Percentiles rank a stretch among this genome's conserved stretches.
phyloP scores from a whole-genome alignment of 2,888 invertebrate species.

The Scaptomyza flava region DNA sequence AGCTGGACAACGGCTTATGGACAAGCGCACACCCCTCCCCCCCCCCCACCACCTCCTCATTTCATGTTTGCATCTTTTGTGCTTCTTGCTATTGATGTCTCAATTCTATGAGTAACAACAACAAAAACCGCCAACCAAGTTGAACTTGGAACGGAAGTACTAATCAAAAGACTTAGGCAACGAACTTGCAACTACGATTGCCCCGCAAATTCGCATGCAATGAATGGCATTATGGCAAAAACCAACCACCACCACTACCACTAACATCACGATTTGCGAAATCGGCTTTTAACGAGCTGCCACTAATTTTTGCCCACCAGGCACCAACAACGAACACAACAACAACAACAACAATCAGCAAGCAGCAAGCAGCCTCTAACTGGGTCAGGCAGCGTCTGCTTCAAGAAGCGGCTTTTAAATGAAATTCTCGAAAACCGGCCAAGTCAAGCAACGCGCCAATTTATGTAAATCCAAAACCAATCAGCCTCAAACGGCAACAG shows the following conservation, averaged over 20 bases:
- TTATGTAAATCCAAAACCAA: conserved; percentile 76
- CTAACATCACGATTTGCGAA: conserved; percentile 54
- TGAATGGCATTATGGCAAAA: conserved; percentile 23
- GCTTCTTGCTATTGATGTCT: conserved; percentile 36
- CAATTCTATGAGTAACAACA: conserved; percentile 28
- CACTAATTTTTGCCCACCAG: conserved; percentile 61
- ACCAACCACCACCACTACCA: background rate
- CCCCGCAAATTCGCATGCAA: conserved; percentile 27
- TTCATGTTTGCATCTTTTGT: background rate
- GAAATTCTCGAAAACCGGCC: conserved; percentile 64
- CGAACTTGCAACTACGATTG: conserved; percentile 51
- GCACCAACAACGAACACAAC: conserved; percentile 6
- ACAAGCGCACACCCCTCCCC: conserved; percentile 5
- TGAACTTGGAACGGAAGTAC: conserved; percentile 60
- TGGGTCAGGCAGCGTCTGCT: conserved; percentile 61
- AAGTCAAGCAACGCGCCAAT: conserved; percentile 70
- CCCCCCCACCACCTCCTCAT: background rate
- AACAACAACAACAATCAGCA: conserved; percentile 15
- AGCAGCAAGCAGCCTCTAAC: conserved; percentile 41
- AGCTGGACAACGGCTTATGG: conserved; percentile 58
- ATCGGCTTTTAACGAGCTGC: conserved; percentile 69
- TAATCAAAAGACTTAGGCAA: conserved; percentile 76
- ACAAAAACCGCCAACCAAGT: background rate
- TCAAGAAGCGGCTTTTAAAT: conserved; percentile 47
- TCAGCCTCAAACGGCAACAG: conserved; percentile 65